Evolutionary conservation across 2,113 vertebrate species (phyloP).

Genomic region (Globicephala melas): DNA sequence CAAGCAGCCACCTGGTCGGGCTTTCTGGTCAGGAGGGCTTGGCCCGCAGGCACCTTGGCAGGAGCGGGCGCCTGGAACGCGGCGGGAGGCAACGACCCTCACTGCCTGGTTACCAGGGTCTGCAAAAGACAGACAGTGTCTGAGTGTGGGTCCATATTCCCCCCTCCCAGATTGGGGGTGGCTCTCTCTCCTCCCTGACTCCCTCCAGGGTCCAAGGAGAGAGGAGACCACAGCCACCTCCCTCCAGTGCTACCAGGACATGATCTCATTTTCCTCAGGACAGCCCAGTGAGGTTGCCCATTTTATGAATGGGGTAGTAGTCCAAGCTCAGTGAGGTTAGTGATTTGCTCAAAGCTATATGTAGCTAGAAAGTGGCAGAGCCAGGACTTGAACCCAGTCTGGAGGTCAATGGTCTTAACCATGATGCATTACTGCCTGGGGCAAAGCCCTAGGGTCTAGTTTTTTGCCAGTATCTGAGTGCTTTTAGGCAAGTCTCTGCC

Average conservation of each 20-base stretch:
- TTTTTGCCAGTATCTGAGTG: neutral
- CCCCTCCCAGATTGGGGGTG: neutral
- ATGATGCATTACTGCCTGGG: neutral
- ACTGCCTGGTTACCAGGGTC: constrained; percentile 63
- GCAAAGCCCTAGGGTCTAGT: neutral
- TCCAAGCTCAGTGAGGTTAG: neutral
- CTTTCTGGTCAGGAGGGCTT: constrained; percentile 64
- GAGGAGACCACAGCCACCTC: neutral
- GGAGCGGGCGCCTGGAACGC: constrained; percentile 34
- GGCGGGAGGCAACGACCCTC: constrained; percentile 37
- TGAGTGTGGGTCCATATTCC: constrained; percentile 23
- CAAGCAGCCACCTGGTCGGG: constrained; percentile 58
- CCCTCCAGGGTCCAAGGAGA: neutral
- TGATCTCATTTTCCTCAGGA: neutral
- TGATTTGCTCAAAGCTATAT: neutral
- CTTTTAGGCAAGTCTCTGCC: neutral
- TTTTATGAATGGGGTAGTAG: neutral
- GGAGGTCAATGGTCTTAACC: neutral
- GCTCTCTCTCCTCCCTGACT: neutral
- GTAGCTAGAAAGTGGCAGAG: neutral
- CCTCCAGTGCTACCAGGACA: neutral
- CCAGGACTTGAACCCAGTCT: neutral
- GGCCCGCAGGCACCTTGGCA: constrained; percentile 56
- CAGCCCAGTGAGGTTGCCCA: neutral
- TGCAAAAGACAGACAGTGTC: constrained; percentile 73